Base-by-base conservation (phyloP, 2,888 invertebrate species). In the Metallyticus violacea region DNA sequence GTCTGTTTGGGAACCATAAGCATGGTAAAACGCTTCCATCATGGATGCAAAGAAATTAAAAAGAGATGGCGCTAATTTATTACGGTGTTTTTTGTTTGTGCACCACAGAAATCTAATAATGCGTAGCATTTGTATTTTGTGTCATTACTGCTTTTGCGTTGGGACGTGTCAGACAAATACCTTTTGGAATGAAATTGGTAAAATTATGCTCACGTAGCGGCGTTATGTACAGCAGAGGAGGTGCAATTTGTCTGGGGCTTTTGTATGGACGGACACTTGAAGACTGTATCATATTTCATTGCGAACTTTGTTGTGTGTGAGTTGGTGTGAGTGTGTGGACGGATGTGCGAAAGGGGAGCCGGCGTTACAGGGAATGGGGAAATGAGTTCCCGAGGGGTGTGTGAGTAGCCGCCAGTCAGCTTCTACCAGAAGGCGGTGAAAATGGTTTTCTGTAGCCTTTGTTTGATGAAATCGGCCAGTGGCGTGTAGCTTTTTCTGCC, bases 191-290 rank as follows among this genome's bases (percentile, higher is more conserved):
- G 80, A 80, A 87, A 87, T 87, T 87, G 87, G 87, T 81, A 85
- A 85, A 87, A 87, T 87, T 86, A 87, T 87, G 77, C 85, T 85
- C 87, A 87, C 87, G 87, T 85, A 85, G 86, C 85, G 30, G 81
- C 81, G 77, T 87, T 85, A 81, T 85, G 40, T 77, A 26, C 81
- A 78, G 77, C 28, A 86, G 86, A 85, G 84, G 84, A n/a, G 81
- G 27, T 76, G 86, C 87, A 80, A 87, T 87, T 87, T 87, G 87
- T 85, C 87, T 79, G 40, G 28, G 76, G 25, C 40, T 86, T 29
- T 80, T 80, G 40, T 62, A 15, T 62, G 22, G 86, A 82, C 81
- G 86, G 82, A 86, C 81, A 82, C 79, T 86, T 86, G 82, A 86
- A 86, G 81, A 81, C 87, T 40, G 77, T 76, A 15, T 85, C 85